Evolutionary conservation across 2,888 invertebrate species (phyloP).

Genomic region (Ptychoptera contaminata): DNA sequence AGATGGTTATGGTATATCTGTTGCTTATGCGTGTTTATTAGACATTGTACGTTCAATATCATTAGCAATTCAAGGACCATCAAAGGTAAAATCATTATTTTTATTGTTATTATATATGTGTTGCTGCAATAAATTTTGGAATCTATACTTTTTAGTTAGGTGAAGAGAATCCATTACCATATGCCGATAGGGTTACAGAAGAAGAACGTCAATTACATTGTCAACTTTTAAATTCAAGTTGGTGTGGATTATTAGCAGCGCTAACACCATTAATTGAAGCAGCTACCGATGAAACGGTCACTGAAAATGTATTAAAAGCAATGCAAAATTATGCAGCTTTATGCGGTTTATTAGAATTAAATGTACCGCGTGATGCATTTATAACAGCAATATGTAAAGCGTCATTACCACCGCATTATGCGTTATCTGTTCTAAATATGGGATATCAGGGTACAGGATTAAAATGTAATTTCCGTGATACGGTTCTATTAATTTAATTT

Average conservation of each 20-base stretch:
- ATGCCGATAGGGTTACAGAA: conserved; percentile 29
- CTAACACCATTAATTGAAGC: conserved; percentile 85
- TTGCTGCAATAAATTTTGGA: not conserved
- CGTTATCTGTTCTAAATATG: conserved; percentile 66
- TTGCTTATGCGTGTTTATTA: conserved; percentile 84
- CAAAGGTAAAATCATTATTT: conserved; percentile 23
- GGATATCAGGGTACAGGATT: conserved; percentile 38
- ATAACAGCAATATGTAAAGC: conserved; percentile 89
- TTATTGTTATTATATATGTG: not conserved
- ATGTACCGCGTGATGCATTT: conserved; percentile 80
- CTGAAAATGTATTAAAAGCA: conserved; percentile 81
- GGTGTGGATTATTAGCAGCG: conserved; percentile 88
- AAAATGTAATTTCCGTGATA: conserved; percentile 10
- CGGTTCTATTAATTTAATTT: conserved; percentile 4
- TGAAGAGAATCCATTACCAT: conserved; percentile 32
- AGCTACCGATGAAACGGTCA: conserved; percentile 83
- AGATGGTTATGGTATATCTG: conserved; percentile 95
- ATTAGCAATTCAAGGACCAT: conserved; percentile 48
- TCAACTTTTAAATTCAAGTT: conserved; percentile 81
- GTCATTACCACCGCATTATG: conserved; percentile 92
- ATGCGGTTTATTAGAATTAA: conserved; percentile 67
- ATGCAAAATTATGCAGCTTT: conserved; percentile 81
- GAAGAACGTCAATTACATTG: conserved; percentile 34
- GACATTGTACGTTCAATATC: conserved; percentile 81
- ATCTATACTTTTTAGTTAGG: no score